A percentile compares a stretch with the other conserved stretches of the same genome.
Evolutionary conservation across 2,797 vertebrate genomes (phyloP).

Genomic region (Pithecia hirsuta): DNA sequence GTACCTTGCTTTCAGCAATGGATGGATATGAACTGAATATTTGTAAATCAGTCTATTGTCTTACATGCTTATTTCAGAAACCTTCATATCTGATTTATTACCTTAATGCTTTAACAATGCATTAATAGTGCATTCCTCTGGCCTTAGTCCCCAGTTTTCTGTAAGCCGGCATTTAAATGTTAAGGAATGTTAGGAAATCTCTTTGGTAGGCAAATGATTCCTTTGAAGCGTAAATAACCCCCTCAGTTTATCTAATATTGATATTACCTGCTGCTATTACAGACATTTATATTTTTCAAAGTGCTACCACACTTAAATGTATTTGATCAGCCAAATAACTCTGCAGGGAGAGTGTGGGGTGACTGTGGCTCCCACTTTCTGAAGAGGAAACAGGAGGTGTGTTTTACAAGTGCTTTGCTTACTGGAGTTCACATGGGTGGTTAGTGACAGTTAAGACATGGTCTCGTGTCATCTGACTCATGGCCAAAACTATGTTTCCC

Average conservation of each 20-base stretch:
- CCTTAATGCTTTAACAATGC: conserved; percentile 51
- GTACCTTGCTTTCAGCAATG: conserved; percentile 23
- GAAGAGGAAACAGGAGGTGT: neutral
- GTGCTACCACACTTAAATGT: neutral
- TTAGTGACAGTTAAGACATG: neutral
- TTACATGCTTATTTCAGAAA: conserved; percentile 50
- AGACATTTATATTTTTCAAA: conserved; percentile 54
- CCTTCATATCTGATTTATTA: conserved; percentile 44
- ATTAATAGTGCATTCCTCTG: conserved; percentile 46
- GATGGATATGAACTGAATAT: conserved; percentile 18
- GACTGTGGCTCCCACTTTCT: neutral
- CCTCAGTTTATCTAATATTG: conserved; percentile 66
- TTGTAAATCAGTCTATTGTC: conserved; percentile 28
- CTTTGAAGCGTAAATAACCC: conserved; percentile 62
- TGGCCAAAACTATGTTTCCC: neutral
- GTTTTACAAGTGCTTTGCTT: neutral
- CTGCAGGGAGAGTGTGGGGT: too few species aligned
- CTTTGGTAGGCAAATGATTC: conserved; percentile 65
- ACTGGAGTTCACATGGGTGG: neutral
- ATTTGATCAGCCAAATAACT: neutral
- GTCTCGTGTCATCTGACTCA: neutral
- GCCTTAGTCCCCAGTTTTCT: conserved; percentile 48
- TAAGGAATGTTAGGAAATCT: conserved; percentile 60
- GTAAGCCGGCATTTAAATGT: conserved; percentile 62
- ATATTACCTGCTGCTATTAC: conserved; percentile 58